phyloP scores from a whole-genome alignment of 2,888 invertebrate species.

The Cynaeus angustus region DNA sequence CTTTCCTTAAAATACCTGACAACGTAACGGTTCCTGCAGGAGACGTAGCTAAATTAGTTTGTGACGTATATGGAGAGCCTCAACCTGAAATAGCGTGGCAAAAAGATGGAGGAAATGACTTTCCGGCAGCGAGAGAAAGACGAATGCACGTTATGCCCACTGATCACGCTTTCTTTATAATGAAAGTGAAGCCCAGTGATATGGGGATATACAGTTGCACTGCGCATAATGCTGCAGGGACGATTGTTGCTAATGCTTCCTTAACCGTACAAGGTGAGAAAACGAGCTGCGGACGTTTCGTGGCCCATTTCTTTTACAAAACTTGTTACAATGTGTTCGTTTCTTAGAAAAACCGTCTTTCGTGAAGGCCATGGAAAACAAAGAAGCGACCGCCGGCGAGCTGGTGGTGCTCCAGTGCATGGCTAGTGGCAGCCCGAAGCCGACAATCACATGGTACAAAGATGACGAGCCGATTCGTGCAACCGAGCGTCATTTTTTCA shows the following conservation, averaged over 20 bases:
- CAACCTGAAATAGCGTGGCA: slow-evolving; percentile 92
- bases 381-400: slow-evolving; percentile 86
- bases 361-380: slow-evolving; percentile 88
- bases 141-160: slow-evolving; percentile 94
- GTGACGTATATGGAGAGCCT: slow-evolving; percentile 93
- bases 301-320: neutral
- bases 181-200: slow-evolving; percentile 91
- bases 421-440: slow-evolving; percentile 89
- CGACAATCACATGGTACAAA: slow-evolving; percentile 88
- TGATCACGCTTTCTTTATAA: slow-evolving; percentile 93
- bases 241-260: slow-evolving; percentile 89
- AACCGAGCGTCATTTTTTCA: slow-evolving; percentile 89
- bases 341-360: slow-evolving; percentile 88
- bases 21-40: slow-evolving; percentile 91
- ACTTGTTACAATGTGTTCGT: slow-evolving; percentile 47
- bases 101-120: slow-evolving; percentile 94
- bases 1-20: slow-evolving; percentile 87
- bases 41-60: slow-evolving; percentile 89
- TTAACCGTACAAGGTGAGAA: slow-evolving; percentile 80
- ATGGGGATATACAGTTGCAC: slow-evolving; percentile 96
- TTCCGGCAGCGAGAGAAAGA: slow-evolving; percentile 95
- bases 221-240: slow-evolving; percentile 92
- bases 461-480: slow-evolving; percentile 82
- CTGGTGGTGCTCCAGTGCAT: slow-evolving; percentile 92
- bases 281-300: no score